phyloP scores from a whole-genome alignment of 2,113 vertebrate species.

The Ploceus nigricollis region DNA sequence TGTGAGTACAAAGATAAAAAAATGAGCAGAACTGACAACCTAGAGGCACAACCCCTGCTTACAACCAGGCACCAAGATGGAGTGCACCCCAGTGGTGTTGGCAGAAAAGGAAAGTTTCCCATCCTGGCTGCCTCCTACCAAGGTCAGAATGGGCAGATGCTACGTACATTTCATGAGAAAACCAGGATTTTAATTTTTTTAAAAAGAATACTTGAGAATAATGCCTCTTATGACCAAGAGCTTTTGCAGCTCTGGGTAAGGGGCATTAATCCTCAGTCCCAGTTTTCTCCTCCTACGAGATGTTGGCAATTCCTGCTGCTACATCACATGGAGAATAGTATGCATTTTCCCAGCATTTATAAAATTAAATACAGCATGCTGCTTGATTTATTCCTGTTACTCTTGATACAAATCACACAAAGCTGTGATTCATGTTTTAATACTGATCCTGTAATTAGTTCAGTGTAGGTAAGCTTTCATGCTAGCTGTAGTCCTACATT shows the following conservation, averaged over 20 bases:
- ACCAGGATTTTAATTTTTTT: not conserved
- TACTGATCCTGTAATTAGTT: slow-evolving; percentile 39
- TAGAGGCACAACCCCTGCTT: not conserved
- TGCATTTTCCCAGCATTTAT: not conserved
- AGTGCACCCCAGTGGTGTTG: not conserved
- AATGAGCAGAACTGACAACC: not conserved
- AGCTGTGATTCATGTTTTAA: slow-evolving; percentile 1
- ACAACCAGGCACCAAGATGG: not conserved
- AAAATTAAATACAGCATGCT: not conserved
- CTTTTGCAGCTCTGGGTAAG: not conserved
- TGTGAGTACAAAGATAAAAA: not conserved
- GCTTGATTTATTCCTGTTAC: slow-evolving; percentile 16
- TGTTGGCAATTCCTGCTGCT: not conserved
- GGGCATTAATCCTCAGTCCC: not conserved
- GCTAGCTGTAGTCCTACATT: not conserved
- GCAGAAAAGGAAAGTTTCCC: not conserved
- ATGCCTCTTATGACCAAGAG: not conserved
- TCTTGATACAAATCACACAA: slow-evolving; percentile 6
- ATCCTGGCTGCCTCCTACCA: not conserved
- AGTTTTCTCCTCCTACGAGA: not conserved
- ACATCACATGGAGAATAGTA: not conserved
- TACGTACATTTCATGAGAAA: not conserved
- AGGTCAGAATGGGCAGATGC: not conserved
- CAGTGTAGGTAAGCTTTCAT: not conserved
- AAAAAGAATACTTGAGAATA: not conserved